A percentile compares a stretch with the other conserved stretches of the same genome.
phyloP scores from a whole-genome alignment of 2,113 vertebrate species.

The Pycnonotus jocosus region DNA sequence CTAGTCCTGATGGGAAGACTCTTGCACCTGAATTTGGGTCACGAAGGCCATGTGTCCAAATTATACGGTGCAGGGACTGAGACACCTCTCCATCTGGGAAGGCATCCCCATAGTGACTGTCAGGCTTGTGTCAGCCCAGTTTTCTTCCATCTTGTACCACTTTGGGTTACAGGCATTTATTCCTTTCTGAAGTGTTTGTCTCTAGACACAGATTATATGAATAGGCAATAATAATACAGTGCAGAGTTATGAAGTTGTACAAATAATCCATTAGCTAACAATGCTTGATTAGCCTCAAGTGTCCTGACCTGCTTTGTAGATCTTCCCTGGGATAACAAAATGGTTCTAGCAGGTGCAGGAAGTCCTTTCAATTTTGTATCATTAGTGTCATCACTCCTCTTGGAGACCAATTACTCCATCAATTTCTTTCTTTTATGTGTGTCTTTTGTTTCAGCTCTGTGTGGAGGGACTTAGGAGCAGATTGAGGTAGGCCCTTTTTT shows the following conservation, averaged over 20 bases:
- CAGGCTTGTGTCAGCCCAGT: not conserved
- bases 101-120: accelerated
- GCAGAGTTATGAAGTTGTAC: not conserved
- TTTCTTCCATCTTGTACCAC: not conserved
- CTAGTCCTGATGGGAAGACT: not conserved
- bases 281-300: not conserved
- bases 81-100: not conserved
- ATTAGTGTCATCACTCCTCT: not conserved
- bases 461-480: not conserved
- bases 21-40: not conserved
- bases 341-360: not conserved
- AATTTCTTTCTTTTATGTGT: not conserved
- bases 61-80: not conserved
- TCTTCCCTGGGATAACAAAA: not conserved
- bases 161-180: not conserved
- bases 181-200: not conserved
- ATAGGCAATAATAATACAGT: not conserved
- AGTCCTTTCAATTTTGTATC: not conserved
- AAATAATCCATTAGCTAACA: not conserved
- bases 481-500: not conserved
- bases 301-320: not conserved
- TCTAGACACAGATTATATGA: not conserved
- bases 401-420: not conserved
- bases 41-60: not conserved
- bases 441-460: not conserved